Evolutionary conservation across 2,797 vertebrate species (phyloP).

Genomic region (Avahi laniger): DNA sequence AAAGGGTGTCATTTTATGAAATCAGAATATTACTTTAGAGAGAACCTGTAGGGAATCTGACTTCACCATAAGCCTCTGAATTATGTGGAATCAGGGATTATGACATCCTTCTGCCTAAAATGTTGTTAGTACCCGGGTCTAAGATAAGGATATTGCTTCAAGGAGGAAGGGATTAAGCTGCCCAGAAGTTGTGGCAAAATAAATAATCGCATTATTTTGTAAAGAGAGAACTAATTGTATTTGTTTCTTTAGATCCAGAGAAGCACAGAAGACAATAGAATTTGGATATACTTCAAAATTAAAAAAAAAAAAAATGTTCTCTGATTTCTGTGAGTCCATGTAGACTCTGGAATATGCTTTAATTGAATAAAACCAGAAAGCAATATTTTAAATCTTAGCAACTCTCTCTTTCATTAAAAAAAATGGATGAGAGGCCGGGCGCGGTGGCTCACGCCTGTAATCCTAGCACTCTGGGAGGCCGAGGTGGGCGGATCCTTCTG

Average conservation of each 20-base stretch:
- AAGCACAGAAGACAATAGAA: background rate
- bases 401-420: background rate
- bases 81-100: background rate
- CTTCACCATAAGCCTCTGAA: background rate
- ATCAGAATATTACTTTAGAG: conserved; percentile 19
- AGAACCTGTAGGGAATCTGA: background rate
- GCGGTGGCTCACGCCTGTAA: too few relatives aligned
- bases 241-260: background rate
- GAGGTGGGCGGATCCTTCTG: too few relatives aligned
- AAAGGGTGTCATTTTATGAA: background rate
- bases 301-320: background rate
- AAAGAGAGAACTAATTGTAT: background rate
- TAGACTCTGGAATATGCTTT: background rate
- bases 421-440: background rate
- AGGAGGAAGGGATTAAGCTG: background rate
- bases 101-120: background rate
- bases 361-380: background rate
- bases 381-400: background rate
- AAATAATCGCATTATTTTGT: background rate
- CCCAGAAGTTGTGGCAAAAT: background rate
- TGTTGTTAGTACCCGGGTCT: background rate
- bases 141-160: background rate
- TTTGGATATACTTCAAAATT: background rate
- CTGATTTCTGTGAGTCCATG: background rate
- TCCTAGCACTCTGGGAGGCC: too few relatives aligned